Evolutionary conservation across 2,888 invertebrate genomes (phyloP).

Genomic region (Patella pellucida): DNA sequence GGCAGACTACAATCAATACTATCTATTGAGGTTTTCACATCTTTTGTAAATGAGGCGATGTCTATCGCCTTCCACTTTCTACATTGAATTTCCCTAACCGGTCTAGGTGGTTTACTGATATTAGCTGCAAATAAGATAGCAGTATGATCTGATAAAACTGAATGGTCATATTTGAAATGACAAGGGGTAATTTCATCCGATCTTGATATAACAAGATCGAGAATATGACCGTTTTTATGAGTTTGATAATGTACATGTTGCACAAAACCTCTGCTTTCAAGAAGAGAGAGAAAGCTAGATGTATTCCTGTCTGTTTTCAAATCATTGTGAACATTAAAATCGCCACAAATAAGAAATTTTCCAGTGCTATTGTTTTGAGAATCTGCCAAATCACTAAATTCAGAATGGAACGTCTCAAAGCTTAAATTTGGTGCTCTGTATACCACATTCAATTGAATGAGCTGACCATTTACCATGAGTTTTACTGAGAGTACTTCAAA

Average conservation of each 20-base stretch:
- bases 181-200: neutral
- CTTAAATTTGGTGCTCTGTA: constrained; percentile 9
- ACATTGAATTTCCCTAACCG: neutral
- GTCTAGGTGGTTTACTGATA: neutral
- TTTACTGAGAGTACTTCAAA: constrained; percentile 23
- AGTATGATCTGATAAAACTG: constrained; percentile 10
- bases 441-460: constrained; percentile 2
- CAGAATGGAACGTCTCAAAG: neutral
- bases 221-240: neutral
- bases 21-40: no score
- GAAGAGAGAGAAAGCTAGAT: no score
- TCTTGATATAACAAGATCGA: constrained; percentile 9
- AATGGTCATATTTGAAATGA: constrained; percentile 13
- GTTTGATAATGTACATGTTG: no score
- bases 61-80: neutral
- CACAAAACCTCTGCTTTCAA: no score
- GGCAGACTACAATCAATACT: no score
- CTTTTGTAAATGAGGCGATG: no score
- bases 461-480: neutral
- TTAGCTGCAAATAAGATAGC: neutral
- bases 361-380: neutral
- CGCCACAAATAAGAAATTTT: constrained; percentile 7
- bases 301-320: no score
- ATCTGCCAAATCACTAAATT: constrained; percentile 10
- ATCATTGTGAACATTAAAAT: neutral